Percentiles rank a stretch among this genome's conserved stretches.
phyloP scores from a whole-genome alignment of 2,888 invertebrate genomes.

The Agonum fuliginosum region DNA sequence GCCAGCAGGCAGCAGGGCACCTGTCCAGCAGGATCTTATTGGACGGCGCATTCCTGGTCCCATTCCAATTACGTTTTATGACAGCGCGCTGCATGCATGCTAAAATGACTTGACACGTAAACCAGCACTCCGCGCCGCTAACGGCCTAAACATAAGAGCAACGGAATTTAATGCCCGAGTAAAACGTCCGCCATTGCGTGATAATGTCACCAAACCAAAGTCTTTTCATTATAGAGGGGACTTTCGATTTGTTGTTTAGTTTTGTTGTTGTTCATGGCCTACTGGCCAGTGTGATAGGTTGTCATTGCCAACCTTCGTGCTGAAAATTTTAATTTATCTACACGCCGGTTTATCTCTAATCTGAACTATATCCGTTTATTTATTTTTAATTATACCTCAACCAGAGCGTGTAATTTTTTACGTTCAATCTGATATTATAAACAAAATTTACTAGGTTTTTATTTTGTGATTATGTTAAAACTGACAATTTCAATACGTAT shows the following conservation, averaged over 20 bases:
- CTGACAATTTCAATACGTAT: too few species aligned
- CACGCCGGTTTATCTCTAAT: constrained; percentile 1
- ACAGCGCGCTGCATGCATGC: constrained; percentile 57
- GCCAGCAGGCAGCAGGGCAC: constrained; percentile 5
- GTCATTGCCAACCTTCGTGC: too few species aligned
- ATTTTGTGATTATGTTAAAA: too few species aligned
- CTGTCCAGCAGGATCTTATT: constrained; percentile 55
- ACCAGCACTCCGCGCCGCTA: constrained; percentile 25
- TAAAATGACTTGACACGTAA: constrained; percentile 57
- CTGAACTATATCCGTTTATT: neutral
- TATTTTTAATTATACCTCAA: neutral
- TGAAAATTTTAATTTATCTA: constrained; percentile 10
- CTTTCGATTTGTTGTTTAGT: too few species aligned
- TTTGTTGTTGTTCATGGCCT: too few species aligned
- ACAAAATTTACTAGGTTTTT: too few species aligned
- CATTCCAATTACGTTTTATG: constrained; percentile 60
- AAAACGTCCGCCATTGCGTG: constrained; percentile 35
- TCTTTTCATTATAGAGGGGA: too few species aligned
- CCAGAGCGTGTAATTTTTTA: neutral
- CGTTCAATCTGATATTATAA: neutral
- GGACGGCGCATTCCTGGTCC: constrained; percentile 54
- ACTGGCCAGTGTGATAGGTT: too few species aligned
- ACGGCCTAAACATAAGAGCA: constrained; percentile 28
- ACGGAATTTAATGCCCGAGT: constrained; percentile 37
- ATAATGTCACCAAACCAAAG: too few species aligned